Evolutionary conservation across 2,888 invertebrate species (phyloP).

Genomic region (Erannis defoliaria): DNA sequence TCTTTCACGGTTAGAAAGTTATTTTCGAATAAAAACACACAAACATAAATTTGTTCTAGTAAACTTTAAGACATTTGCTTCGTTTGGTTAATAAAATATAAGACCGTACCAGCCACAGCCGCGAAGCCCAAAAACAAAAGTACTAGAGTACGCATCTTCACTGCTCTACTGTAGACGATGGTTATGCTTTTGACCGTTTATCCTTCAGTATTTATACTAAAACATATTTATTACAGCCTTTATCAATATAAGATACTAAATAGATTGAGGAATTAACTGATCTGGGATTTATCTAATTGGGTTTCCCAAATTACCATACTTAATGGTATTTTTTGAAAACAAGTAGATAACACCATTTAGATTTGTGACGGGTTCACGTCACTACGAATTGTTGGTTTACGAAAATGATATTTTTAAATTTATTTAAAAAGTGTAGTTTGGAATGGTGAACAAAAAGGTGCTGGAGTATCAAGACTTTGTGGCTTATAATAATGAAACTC

Average conservation of each 20-base stretch:
- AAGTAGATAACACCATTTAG: not conserved
- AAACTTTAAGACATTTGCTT: no score
- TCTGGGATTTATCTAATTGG: not conserved
- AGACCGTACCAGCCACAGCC: constrained; percentile 41
- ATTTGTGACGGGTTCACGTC: not conserved
- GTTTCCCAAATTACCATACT: not conserved
- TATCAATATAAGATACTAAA: not conserved
- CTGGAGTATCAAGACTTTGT: no score
- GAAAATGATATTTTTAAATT: not conserved
- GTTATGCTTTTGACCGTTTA: not conserved
- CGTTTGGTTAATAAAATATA: not conserved
- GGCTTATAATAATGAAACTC: no score
- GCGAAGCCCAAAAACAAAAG: constrained; percentile 35
- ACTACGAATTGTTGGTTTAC: not conserved
- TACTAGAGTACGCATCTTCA: constrained; percentile 10
- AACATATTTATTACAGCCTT: not conserved
- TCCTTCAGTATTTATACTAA: constrained; percentile 4
- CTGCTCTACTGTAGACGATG: not conserved
- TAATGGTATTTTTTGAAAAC: not conserved
- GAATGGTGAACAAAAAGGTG: no score
- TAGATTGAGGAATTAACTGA: not conserved
- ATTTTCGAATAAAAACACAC: no score
- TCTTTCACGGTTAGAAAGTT: no score
- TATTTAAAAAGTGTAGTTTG: no score
- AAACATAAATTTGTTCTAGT: no score